Conservation (phyloP, 2,888 invertebrate genomes). For the Noctua janthina region DNA sequence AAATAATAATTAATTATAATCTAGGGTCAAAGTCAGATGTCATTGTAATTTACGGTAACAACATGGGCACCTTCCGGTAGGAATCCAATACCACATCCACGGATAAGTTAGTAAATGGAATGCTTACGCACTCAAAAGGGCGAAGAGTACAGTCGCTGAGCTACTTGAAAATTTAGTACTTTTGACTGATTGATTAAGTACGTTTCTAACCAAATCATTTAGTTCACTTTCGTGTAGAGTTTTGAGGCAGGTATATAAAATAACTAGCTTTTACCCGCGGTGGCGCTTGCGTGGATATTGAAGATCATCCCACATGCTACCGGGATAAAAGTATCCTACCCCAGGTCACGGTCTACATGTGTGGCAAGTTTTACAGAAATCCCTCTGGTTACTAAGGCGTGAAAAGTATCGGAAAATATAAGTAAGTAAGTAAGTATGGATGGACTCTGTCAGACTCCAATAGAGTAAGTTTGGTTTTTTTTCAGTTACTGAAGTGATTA, state of each 20-base stretch:
- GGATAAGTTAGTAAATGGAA: conserved; percentile 35
- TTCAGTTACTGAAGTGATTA: no score
- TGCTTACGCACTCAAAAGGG: neutral
- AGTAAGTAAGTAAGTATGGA: neutral
- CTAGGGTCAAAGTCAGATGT: neutral
- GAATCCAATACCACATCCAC: neutral
- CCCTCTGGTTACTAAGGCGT: neutral
- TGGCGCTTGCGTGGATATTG: neutral
- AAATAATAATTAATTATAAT: conserved; percentile 5
- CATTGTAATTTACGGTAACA: conserved; percentile 27
- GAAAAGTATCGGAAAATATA: neutral
- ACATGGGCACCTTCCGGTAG: conserved; percentile 6
- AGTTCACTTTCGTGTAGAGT: neutral
- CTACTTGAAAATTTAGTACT: neutral
- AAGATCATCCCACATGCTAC: neutral
- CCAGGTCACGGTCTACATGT: neutral
- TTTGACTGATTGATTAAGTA: neutral
- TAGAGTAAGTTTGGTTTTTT: neutral
- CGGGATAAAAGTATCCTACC: neutral
- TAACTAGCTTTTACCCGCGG: neutral
- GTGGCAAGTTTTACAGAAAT: neutral
- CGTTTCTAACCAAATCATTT: no score
- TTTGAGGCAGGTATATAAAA: neutral
- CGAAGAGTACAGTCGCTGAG: neutral
- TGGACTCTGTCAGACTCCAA: neutral